A percentile compares a stretch with the other conserved stretches of the same genome.
Conservation (phyloP, 2,113 vertebrate genomes). For the Manacus vitellinus region DNA sequence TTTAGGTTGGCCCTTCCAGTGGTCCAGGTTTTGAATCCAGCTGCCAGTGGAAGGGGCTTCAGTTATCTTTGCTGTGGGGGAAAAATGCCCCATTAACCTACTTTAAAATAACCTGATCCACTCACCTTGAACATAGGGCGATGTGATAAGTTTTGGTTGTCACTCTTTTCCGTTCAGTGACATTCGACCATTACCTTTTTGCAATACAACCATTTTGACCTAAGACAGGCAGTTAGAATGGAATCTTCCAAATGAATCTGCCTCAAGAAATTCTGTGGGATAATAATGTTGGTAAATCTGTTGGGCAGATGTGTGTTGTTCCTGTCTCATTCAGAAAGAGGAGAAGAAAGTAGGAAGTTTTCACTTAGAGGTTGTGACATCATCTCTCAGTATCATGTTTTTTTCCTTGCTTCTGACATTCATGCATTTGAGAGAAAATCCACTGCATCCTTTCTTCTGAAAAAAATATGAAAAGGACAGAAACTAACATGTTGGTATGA, state of each 20-base stretch:
- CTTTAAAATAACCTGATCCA: not conserved
- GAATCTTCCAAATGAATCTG: not conserved
- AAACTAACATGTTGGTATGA: not conserved
- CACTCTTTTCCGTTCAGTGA: not conserved
- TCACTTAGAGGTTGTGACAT: not conserved
- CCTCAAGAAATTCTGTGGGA: not conserved
- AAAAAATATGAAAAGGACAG: not conserved
- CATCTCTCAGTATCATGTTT: not conserved
- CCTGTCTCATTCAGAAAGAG: not conserved
- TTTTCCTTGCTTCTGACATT: not conserved
- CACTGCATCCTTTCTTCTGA: not conserved
- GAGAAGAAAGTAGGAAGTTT: not conserved
- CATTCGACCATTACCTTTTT: not conserved
- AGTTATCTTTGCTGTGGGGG: not conserved
- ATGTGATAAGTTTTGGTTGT: not conserved
- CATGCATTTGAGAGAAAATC: not conserved
- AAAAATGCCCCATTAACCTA: not conserved
- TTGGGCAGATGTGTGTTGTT: not conserved
- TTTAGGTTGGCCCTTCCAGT: not conserved
- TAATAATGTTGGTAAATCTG: not conserved
- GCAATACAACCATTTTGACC: rapidly evolving
- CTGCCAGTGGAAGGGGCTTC: not conserved
- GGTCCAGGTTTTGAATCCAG: not conserved
- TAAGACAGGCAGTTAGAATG: not conserved
- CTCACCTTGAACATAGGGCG: not conserved